Base-by-base conservation (phyloP, 2,113 vertebrate genomes). In the Xiphophorus hellerii region DNA sequence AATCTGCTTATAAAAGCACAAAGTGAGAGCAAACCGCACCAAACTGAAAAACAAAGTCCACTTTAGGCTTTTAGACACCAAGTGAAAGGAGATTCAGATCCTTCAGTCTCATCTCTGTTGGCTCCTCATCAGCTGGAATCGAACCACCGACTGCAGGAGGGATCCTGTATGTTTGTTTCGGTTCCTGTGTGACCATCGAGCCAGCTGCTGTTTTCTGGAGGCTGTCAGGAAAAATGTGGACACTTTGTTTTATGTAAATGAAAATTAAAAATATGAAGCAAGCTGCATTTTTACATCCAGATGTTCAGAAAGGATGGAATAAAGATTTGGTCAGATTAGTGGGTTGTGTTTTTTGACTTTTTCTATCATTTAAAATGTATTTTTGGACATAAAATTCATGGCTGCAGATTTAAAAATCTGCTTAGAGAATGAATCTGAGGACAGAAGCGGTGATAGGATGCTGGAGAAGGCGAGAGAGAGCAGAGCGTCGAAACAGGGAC, bases 401-500 rank as follows among this genome's bases (percentile, higher is more conserved):
- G 7, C 22, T n/a, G 51, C 22, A 20, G 7, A 10, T 54, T 54
- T 25, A 54, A 25, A 54, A 7, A 54, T 2, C 51, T 51, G 48
- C 15, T 54, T 8, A 9, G 20, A 58, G 22, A 2, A 8, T 58
- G 17, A 48, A 48, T 15, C 35, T 68, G 27, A 4, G 62, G 62
- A 69, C 15, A 15, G 37, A 62, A 37, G 14, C 31, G 42, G 30
- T 62, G 75, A 64, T 58, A 13, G 37, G 82, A 85, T 76, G 68
- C 64, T 71, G 44, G 77, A 80, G 71, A 29, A 31, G 58, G 69
- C 69, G 85, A 81, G 81, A 85, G 89, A 85, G 82, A 81, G 71
- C 69, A 61, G 62, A 77, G 75, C 60, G 2, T 60, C 74, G 66
- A 88, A 82, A 86, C 62, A 81, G 83, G 90, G 92, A 90, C 89